These are phyloP conservation scores for Montipora sp. DNA, from an alignment of 64 coral and sea anemone species.

Conservation along the genomic window DNA sequence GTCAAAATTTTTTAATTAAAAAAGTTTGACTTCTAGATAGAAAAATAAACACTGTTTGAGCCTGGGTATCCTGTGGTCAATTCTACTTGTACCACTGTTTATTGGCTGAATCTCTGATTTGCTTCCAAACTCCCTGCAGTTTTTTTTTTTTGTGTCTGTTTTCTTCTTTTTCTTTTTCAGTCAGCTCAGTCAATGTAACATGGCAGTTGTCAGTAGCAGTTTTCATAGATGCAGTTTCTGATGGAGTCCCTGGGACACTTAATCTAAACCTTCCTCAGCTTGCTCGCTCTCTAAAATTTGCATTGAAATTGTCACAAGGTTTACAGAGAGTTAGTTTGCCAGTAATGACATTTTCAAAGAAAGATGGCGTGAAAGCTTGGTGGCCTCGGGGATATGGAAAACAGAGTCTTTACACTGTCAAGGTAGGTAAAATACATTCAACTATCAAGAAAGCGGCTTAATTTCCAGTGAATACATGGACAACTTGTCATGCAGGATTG, in stretches of 20 bases:
- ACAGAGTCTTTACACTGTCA: slow-evolving; percentile 66
- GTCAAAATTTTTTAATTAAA: too few relatives aligned
- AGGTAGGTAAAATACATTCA: slow-evolving; percentile 35
- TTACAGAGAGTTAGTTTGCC: slow-evolving; percentile 61
- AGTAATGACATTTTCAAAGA: slow-evolving; percentile 45
- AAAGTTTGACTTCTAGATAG: too few relatives aligned
- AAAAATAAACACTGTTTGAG: background rate
- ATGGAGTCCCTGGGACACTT: slow-evolving; percentile 46
- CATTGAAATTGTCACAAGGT: slow-evolving; percentile 46
- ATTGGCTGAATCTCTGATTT: background rate
- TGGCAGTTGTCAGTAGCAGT: slow-evolving; percentile 69
- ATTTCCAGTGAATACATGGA: background rate
- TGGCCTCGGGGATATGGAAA: slow-evolving; percentile 90
- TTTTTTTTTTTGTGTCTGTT: background rate
- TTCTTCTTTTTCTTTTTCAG: background rate
- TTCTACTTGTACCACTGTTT: background rate
- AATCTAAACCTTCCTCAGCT: slow-evolving; percentile 67
- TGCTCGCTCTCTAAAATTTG: slow-evolving; percentile 18
- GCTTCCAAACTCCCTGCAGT: too few relatives aligned
- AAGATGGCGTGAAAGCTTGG: slow-evolving; percentile 69
- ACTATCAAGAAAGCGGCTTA: background rate
- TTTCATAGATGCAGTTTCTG: slow-evolving; percentile 56
- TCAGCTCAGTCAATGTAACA: background rate
- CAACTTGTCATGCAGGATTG: too few relatives aligned
- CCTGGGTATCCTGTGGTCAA: background rate